Evolutionary conservation across 1,140 invertebrate genomes (phyloP).

Genomic region (Heliconius nattereri): DNA sequence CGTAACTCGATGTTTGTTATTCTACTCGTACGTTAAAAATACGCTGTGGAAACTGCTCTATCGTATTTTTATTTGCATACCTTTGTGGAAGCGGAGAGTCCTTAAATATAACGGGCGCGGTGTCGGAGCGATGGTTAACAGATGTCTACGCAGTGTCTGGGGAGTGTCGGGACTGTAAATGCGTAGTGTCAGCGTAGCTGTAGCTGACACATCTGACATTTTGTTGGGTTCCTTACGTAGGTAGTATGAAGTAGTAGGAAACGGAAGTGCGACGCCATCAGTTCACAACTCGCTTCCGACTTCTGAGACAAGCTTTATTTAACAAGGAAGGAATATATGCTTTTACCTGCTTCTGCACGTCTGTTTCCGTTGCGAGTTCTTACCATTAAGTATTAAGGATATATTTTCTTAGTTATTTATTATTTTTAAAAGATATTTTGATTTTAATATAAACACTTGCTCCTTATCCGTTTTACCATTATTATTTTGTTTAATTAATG

Average conservation of each 20-base stretch:
- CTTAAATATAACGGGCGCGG: neutral
- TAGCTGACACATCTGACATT: neutral
- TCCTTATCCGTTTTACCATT: too few species aligned
- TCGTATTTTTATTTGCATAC: neutral
- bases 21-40: conserved; percentile 8
- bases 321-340: neutral
- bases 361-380: neutral
- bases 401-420: neutral
- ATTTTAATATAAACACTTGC: neutral
- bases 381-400: neutral
- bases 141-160: neutral
- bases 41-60: neutral
- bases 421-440: neutral
- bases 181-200: neutral
- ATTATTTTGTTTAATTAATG: too few species aligned
- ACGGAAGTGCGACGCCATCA: neutral
- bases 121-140: neutral
- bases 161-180: neutral
- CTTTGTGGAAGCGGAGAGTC: neutral
- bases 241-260: neutral
- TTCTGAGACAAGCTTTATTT: conserved; percentile 7
- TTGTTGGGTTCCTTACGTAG: neutral
- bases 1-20: conserved; percentile 12
- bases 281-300: neutral
- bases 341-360: conserved; percentile 2